Evolutionary conservation across 2,888 invertebrate species (phyloP), one percentile per base, ranked within the genome.

Genomic region (Macaria notata): DNA sequence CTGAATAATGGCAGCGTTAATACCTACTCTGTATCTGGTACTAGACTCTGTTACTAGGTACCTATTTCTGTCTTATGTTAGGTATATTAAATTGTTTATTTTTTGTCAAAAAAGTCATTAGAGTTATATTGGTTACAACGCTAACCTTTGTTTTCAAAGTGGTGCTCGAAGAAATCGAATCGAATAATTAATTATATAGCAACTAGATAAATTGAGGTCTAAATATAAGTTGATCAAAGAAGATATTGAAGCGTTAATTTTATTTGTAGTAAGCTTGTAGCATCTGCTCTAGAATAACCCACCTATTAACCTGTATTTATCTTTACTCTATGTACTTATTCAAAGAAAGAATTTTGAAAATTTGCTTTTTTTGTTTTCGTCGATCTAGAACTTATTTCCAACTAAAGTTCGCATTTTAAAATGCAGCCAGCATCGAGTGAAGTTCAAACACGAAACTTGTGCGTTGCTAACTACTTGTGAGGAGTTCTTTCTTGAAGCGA

Each of bases 361-460:
- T 7, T 38, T 38, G 1, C 9, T 41, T 8, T 3, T 4, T 9
- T 41, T 9, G 3, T 41, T 41, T 41, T 41, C 41, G 3, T 45
- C 8, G 31, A 45, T 1, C 29, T 4, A 43, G 8, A 9, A 4
- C 6, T 29, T 41, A 9, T n/a, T 19, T 9, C 5, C 8, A 19
- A 43, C 9, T 29, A 9, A 41, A 58, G 70, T 70, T 65, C 69
- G 66, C 19, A 19, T 73, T 79, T 78, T 75, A 73, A 76, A 81
- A 79, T 76, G 78, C 76, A 73, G 67, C 72, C 66, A 72, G 70
- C 68, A 68, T 66, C 74, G 73, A 78, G 76, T 75, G 72, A 72
- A 79, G 80, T 80, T 80, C 76, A 76, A 81, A 80, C 78, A 79
- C 68, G 68, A 67, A 84, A 86, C 79, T 85, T 81, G 73, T 75